phyloP scores from a whole-genome alignment of 2,113 vertebrate genomes.

The Ictalurus punctatus region DNA sequence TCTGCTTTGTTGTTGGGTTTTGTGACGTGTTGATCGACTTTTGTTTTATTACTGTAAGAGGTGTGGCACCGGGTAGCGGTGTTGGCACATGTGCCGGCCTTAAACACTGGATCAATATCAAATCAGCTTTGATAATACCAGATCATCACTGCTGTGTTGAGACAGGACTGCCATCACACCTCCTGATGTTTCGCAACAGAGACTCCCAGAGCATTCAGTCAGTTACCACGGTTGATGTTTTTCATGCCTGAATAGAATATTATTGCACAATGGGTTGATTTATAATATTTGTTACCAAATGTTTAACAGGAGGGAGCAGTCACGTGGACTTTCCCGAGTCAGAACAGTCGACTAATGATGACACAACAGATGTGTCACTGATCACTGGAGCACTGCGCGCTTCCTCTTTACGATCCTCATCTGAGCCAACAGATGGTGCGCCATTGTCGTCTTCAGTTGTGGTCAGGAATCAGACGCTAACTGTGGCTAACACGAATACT shows the following conservation, averaged over 20 bases:
- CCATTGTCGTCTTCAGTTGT: constrained; percentile 65
- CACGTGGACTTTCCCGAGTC: constrained; percentile 74
- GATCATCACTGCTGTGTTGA: background rate
- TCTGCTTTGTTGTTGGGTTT: background rate
- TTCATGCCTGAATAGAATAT: background rate
- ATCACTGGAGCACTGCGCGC: constrained; percentile 85
- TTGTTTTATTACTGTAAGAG: background rate
- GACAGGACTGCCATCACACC: background rate
- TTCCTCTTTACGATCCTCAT: constrained; percentile 31
- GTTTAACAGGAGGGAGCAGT: constrained; percentile 77
- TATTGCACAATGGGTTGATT: background rate
- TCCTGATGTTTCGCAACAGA: background rate
- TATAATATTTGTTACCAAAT: background rate
- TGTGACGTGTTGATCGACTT: background rate
- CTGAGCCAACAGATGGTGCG: background rate
- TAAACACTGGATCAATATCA: background rate
- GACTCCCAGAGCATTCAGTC: background rate
- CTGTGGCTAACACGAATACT: constrained; percentile 76
- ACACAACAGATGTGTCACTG: constrained; percentile 79
- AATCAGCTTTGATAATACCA: background rate
- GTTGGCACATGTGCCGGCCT: background rate
- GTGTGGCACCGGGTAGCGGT: background rate
- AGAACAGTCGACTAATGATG: constrained; percentile 51
- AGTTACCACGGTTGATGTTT: background rate
- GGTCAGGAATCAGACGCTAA: constrained; percentile 73